phyloP scores from a whole-genome alignment of 2,113 vertebrate species.

The Sander vitreus region DNA sequence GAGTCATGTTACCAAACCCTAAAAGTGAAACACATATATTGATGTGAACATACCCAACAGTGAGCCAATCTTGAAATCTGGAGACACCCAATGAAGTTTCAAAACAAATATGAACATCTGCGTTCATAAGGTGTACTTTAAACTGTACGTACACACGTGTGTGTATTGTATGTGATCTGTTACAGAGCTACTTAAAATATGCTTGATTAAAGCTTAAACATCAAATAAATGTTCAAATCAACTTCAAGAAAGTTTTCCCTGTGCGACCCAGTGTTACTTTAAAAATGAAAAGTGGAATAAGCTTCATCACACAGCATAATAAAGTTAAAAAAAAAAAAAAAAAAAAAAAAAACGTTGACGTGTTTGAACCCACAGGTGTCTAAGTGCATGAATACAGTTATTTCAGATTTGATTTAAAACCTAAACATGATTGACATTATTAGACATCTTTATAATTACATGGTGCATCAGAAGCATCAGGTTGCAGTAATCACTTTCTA shows the following conservation, averaged over 20 bases:
- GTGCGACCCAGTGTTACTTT: background rate
- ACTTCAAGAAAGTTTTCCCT: background rate
- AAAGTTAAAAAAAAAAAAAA: background rate
- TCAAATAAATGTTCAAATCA: background rate
- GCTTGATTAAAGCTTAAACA: background rate
- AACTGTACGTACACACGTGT: background rate
- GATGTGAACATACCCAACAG: constrained; percentile 15
- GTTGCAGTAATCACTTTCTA: background rate
- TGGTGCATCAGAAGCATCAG: background rate
- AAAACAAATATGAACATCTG: constrained; percentile 44
- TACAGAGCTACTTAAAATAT: background rate
- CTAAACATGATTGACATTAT: background rate
- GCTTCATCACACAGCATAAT: background rate
- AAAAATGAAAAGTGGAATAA: background rate
- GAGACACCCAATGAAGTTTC: constrained; percentile 3
- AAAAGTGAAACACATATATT: constrained; percentile 52
- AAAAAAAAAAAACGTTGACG: background rate
- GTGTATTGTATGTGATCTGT: background rate
- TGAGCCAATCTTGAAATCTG: constrained; percentile 4
- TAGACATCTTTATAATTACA: background rate
- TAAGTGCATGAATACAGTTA: background rate
- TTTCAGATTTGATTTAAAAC: constrained; percentile 7
- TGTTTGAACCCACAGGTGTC: constrained; percentile 36
- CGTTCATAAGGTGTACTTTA: background rate
- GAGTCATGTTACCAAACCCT: constrained; percentile 61